These are phyloP conservation scores for Campoplex capitator DNA, from an alignment of 2,888 invertebrate species.

Conservation along the genomic window DNA sequence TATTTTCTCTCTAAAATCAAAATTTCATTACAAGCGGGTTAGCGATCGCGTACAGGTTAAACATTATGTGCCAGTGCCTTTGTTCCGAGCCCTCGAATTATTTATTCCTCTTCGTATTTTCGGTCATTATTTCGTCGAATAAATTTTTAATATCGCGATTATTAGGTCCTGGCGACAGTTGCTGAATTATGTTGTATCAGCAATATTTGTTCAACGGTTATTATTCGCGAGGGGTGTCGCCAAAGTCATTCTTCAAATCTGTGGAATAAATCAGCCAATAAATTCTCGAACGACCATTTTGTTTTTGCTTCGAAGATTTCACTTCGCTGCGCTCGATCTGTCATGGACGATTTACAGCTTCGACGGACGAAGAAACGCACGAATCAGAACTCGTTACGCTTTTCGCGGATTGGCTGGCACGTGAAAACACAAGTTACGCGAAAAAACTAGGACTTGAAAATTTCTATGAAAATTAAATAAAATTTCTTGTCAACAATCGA, in stretches of 20 bases:
- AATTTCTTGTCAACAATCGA: no score
- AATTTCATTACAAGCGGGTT: not conserved
- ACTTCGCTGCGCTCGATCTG: no score
- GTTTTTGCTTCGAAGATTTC: not conserved
- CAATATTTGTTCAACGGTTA: not conserved
- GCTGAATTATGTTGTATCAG: not conserved
- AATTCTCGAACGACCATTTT: not conserved
- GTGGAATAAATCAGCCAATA: not conserved
- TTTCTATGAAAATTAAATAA: no score
- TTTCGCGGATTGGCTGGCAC: no score
- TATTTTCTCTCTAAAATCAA: constrained; percentile 7
- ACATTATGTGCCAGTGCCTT: not conserved
- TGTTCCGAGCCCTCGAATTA: not conserved
- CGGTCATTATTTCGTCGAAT: not conserved
- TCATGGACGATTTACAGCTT: no score
- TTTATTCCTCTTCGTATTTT: not conserved
- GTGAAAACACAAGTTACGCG: no score
- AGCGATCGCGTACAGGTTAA: not conserved
- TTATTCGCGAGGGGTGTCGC: not conserved
- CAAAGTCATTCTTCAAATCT: no score
- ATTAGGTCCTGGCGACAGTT: not conserved
- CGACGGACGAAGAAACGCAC: no score
- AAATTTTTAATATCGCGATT: not conserved
- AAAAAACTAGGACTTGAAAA: no score
- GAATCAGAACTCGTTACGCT: no score